Evolutionary conservation across 2,113 vertebrate genomes (phyloP).

Genomic region (Uria aalge): DNA sequence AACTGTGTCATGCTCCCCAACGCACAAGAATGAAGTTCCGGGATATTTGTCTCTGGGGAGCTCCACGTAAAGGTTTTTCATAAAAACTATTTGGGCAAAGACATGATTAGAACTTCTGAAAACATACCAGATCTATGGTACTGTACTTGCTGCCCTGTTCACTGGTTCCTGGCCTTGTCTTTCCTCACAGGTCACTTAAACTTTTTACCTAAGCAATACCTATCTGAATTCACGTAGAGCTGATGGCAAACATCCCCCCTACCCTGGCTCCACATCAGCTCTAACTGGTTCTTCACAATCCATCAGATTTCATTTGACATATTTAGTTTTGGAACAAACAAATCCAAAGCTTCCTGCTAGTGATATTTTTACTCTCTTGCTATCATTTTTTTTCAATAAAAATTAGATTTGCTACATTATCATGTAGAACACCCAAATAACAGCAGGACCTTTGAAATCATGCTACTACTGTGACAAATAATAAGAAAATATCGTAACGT

Average conservation of each 20-base stretch:
- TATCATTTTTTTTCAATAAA: not conserved
- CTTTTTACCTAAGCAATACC: not conserved
- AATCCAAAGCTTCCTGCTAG: not conserved
- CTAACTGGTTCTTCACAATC: not conserved
- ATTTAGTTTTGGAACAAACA: not conserved
- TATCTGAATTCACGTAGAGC: not conserved
- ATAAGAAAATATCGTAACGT: not conserved
- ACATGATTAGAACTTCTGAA: not conserved
- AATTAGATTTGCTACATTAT: not conserved
- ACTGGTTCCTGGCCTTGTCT: not conserved
- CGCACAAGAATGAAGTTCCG: not conserved
- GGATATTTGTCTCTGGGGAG: not conserved
- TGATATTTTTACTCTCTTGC: not conserved
- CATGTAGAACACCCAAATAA: not conserved
- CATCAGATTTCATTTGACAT: not conserved
- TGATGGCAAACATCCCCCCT: not conserved
- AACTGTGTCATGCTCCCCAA: not conserved
- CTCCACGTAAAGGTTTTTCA: accelerated
- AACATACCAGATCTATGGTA: not conserved
- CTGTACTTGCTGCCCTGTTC: not conserved
- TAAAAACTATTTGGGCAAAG: not conserved
- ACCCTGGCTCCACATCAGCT: not conserved
- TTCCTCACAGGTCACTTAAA: not conserved
- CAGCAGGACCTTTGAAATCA: not conserved
- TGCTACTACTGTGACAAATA: not conserved